Conservation (phyloP, 2,113 vertebrate species). For the Myxocyprinus asiaticus region DNA sequence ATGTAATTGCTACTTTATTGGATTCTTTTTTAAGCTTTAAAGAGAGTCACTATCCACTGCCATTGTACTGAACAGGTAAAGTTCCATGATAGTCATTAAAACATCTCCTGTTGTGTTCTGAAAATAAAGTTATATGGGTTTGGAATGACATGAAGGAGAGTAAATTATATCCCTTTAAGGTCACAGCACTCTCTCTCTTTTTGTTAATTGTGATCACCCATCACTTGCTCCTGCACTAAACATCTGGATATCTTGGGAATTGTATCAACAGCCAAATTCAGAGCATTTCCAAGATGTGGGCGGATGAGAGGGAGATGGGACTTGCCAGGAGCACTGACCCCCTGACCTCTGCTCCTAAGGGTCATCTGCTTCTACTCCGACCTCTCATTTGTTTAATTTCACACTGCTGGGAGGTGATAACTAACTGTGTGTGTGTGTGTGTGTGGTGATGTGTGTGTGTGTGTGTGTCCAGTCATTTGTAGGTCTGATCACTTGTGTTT, state of each 20-base stretch:
- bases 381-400: slow-evolving; percentile 65
- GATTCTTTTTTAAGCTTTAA: no score
- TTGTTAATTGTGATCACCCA: neutral
- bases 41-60: no score
- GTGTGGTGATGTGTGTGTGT: neutral
- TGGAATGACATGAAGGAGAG: no score
- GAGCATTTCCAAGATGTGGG: slow-evolving; percentile 5
- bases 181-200: neutral
- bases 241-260: slow-evolving; percentile 24
- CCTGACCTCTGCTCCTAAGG: slow-evolving; percentile 1
- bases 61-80: no score
- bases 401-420: slow-evolving; percentile 46
- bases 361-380: slow-evolving; percentile 19
- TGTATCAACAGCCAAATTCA: slow-evolving; percentile 5
- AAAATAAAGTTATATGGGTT: no score
- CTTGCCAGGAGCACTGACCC: neutral
- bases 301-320: slow-evolving; percentile 26
- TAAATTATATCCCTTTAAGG: no score
- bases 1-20: no score
- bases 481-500: no score
- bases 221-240: slow-evolving; percentile 6
- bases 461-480: no score
- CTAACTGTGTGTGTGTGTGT: neutral
- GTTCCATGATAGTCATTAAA: no score
- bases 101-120: no score